Evolutionary conservation across 2,797 vertebrate genomes (phyloP).

Genomic region (Parauchenoglanis punctatus): DNA sequence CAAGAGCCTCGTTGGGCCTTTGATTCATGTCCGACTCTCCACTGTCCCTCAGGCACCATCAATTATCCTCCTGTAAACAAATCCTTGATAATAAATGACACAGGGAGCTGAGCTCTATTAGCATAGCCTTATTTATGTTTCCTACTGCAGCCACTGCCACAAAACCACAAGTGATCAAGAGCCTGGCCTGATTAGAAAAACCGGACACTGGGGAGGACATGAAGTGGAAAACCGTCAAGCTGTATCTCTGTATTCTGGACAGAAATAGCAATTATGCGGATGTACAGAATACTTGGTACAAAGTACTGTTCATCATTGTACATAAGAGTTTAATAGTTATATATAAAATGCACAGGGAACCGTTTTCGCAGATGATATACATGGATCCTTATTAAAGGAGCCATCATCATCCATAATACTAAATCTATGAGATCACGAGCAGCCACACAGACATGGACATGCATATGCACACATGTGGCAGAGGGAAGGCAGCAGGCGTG

Average conservation of each 20-base stretch:
- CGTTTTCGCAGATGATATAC: not conserved
- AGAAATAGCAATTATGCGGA: not conserved
- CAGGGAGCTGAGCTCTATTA: constrained; percentile 71
- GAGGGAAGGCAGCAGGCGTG: constrained; percentile 85
- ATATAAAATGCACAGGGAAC: not conserved
- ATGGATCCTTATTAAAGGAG: constrained; percentile 4
- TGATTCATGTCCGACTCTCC: constrained; percentile 97
- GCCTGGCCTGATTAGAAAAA: constrained; percentile 59
- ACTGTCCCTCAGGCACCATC: constrained; percentile 97
- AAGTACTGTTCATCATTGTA: not conserved
- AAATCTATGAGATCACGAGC: constrained; percentile 43
- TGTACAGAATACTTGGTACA: not conserved
- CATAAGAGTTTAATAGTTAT: not conserved
- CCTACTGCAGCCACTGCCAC: constrained; percentile 39
- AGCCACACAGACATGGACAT: constrained; percentile 38
- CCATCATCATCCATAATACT: constrained; percentile 21
- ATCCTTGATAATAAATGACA: constrained; percentile 84
- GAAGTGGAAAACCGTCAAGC: constrained; percentile 28
- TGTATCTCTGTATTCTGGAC: constrained; percentile 12
- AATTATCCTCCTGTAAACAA: constrained; percentile 98
- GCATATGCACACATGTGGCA: constrained; percentile 54
- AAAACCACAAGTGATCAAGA: constrained; percentile 66
- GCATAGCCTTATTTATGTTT: constrained; percentile 74
- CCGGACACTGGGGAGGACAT: constrained; percentile 43
- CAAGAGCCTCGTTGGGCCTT: constrained; percentile 81